Evolutionary conservation across 2,113 vertebrate genomes (phyloP).

Genomic region (Toxotes chatareus): DNA sequence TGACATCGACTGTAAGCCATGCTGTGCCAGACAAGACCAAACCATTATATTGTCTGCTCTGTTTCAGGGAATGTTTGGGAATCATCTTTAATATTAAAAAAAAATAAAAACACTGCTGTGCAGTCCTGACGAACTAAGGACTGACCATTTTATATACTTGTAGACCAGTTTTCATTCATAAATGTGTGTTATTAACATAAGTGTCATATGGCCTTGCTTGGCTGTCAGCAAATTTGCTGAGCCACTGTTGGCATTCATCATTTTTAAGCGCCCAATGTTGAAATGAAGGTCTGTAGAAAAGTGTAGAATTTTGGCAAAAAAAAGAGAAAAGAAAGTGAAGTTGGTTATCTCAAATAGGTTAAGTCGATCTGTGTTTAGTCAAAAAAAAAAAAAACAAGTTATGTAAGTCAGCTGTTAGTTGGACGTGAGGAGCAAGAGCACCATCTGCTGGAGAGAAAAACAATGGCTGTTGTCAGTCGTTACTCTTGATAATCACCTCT

Average conservation of each 20-base stretch:
- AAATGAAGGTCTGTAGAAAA: conserved; percentile 20
- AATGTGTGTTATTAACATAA: not conserved
- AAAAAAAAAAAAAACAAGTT: not conserved
- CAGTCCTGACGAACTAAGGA: not conserved
- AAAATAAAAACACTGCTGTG: conserved; percentile 33
- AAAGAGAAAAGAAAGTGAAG: conserved; percentile 1
- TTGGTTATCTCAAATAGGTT: not conserved
- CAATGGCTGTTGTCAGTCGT: not conserved
- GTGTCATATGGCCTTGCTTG: conserved; percentile 4
- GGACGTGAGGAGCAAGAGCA: conserved; percentile 18
- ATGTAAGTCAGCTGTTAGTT: conserved; percentile 2
- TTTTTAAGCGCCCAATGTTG: not conserved
- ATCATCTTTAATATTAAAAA: conserved; percentile 9
- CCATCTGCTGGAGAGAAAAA: conserved; percentile 29
- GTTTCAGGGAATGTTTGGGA: conserved; percentile 27
- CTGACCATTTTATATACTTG: not conserved
- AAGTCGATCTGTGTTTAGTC: not conserved
- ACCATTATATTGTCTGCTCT: conserved; percentile 22
- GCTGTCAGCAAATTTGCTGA: not conserved
- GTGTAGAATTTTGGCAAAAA: not conserved
- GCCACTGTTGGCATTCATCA: not conserved
- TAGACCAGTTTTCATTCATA: conserved; percentile 25
- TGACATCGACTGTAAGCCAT: conserved; percentile 7
- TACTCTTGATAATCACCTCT: conserved; percentile 6
- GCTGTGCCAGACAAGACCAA: conserved; percentile 53